phyloP scores from a whole-genome alignment of 2,113 vertebrate genomes.

The Pterocles orientalis region DNA sequence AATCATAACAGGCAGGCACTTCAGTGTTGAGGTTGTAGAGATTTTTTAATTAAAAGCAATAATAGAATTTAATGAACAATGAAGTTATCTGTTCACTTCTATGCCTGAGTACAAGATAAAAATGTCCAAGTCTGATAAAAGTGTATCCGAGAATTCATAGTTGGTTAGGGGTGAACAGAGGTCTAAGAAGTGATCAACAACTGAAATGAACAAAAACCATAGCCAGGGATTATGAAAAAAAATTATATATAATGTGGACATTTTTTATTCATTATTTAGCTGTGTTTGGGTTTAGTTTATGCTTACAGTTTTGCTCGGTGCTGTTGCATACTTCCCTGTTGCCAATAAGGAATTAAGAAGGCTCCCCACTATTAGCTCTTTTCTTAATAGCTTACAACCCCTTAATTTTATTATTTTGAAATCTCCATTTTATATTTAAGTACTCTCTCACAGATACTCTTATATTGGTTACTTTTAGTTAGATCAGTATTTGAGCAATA shows the following conservation, averaged over 20 bases:
- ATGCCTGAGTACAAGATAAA: neutral
- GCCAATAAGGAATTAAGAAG: neutral
- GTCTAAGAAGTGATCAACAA: neutral
- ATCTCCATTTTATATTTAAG: neutral
- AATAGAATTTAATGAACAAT: neutral
- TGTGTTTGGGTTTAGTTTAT: neutral
- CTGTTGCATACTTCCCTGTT: neutral
- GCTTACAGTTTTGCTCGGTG: neutral
- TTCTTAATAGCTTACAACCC: neutral
- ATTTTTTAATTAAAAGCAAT: slow-evolving; percentile 16
- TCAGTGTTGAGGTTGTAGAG: neutral
- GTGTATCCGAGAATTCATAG: neutral
- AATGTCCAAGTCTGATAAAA: neutral
- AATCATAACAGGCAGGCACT: neutral
- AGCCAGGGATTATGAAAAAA: neutral
- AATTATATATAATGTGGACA: neutral
- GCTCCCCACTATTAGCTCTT: neutral
- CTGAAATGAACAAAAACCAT: neutral
- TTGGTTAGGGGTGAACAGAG: neutral
- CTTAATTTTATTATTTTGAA: neutral
- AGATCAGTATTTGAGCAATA: neutral
- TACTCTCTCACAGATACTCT: neutral
- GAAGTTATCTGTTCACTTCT: neutral
- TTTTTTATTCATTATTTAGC: neutral
- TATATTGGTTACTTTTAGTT: neutral